Evolutionary conservation across 2,888 invertebrate genomes (phyloP).

Genomic region (Drosophila tanythrix): DNA sequence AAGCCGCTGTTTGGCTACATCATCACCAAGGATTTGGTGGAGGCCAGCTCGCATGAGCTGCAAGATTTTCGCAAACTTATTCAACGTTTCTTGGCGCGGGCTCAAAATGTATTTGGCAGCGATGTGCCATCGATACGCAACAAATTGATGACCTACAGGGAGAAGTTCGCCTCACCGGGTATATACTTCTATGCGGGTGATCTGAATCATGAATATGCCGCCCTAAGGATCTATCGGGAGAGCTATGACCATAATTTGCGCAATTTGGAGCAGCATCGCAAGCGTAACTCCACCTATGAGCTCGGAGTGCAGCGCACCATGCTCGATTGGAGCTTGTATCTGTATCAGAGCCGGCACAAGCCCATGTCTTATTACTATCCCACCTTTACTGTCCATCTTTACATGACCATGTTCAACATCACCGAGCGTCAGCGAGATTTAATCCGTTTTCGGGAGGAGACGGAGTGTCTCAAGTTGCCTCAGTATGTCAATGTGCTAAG

Average conservation of each 20-base stretch:
- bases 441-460: constrained; percentile 71
- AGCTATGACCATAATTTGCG: constrained; percentile 82
- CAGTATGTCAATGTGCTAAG: constrained; percentile 80
- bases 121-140: constrained; percentile 60
- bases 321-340: constrained; percentile 82
- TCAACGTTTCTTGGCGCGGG: constrained; percentile 63
- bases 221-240: constrained; percentile 76
- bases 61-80: constrained; percentile 70
- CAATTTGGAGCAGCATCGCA: constrained; percentile 74
- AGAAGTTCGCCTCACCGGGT: constrained; percentile 74
- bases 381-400: constrained; percentile 81
- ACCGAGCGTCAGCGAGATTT: constrained; percentile 76
- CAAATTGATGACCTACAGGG: constrained; percentile 65
- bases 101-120: constrained; percentile 38
- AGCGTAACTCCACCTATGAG: constrained; percentile 76
- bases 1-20: constrained; percentile 83
- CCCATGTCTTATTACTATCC: constrained; percentile 83
- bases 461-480: constrained; percentile 81
- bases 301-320: constrained; percentile 76
- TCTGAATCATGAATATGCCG: constrained; percentile 75
- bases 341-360: constrained; percentile 82
- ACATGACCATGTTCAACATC: constrained; percentile 82
- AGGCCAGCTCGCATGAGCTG: constrained; percentile 68
- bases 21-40: constrained; percentile 74
- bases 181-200: constrained; percentile 74